A percentile compares a stretch with the other conserved stretches of the same genome.
These are phyloP conservation scores for Rissa tridactyla DNA, from an alignment of 2,113 vertebrate genomes.

Conservation along the genomic window DNA sequence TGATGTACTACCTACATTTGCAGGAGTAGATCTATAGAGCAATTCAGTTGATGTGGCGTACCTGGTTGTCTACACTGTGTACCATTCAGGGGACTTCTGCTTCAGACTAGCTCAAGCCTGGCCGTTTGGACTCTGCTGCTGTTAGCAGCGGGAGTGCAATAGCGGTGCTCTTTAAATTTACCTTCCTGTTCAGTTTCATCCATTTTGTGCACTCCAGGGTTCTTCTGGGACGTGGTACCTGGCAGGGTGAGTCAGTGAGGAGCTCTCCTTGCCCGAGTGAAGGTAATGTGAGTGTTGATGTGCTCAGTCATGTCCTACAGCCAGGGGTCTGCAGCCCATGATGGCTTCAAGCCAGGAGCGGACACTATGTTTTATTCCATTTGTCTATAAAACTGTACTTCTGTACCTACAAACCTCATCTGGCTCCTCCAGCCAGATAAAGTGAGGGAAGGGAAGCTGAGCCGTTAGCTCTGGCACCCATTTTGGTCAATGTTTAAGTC, in stretches of 20 bases:
- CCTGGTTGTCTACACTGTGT: accelerated
- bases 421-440: background rate
- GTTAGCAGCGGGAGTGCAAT: background rate
- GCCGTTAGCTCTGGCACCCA: too few relatives aligned
- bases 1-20: too few relatives aligned
- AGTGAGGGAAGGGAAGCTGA: background rate
- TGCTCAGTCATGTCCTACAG: background rate
- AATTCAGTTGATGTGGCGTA: background rate
- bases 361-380: accelerated
- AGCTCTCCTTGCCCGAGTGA: accelerated
- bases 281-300: background rate
- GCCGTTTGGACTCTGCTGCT: background rate
- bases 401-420: background rate
- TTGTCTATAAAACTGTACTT: background rate
- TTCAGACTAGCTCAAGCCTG: background rate
- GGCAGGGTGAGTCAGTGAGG: background rate
- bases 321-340: background rate
- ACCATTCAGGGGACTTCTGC: too few relatives aligned
- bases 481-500: background rate
- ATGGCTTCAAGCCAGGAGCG: background rate
- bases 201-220: accelerated
- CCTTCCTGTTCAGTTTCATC: background rate
- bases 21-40: background rate
- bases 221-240: too few relatives aligned
- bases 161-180: background rate